phyloP scores from a whole-genome alignment of 2,113 vertebrate genomes.

The Prionailurus bengalensis region DNA sequence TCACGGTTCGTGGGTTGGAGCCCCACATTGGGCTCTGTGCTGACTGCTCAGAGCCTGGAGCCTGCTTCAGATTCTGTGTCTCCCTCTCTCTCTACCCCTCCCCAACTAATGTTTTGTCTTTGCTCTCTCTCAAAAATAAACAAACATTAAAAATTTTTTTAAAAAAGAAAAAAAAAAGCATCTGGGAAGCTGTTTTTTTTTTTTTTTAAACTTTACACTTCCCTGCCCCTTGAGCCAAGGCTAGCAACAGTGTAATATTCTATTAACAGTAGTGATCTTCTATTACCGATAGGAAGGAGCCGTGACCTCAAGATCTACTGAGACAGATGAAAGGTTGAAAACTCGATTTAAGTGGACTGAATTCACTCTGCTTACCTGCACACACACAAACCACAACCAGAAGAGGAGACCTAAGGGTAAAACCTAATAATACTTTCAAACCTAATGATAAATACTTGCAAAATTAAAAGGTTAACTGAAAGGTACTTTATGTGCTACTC shows the following conservation, averaged over 20 bases:
- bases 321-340: not conserved
- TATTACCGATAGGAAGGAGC: not conserved
- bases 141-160: too few species aligned
- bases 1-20: too few species aligned
- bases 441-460: not conserved
- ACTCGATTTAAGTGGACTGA: not conserved
- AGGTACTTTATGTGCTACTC: not conserved
- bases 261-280: not conserved
- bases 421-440: not conserved
- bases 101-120: too few species aligned
- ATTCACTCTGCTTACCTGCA: not conserved
- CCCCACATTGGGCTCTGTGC: too few species aligned
- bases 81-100: too few species aligned
- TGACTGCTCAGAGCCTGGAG: too few species aligned
- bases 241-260: not conserved
- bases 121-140: too few species aligned
- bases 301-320: not conserved
- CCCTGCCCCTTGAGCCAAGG: not conserved
- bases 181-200: too few species aligned
- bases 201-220: not conserved
- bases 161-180: too few species aligned
- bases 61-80: too few species aligned
- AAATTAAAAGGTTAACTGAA: slow-evolving; percentile 35
- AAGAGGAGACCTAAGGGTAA: not conserved
- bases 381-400: not conserved